Evolutionary conservation across 2,888 invertebrate species (phyloP), one percentile per base, ranked within the genome.

Genomic region (Tipula lateralis): DNA sequence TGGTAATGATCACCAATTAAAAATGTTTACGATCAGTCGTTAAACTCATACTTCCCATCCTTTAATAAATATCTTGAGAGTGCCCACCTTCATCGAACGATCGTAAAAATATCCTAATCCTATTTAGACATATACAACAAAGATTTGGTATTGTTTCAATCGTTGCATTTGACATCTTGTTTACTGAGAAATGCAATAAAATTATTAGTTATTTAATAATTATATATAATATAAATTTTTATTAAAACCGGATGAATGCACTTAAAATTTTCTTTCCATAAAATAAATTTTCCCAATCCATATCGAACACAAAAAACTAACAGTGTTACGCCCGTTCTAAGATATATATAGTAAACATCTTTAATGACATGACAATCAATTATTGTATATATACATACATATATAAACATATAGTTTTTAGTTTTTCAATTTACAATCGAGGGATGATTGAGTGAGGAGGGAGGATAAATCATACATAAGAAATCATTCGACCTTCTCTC

Each of bases 311-410:
- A 50, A 44, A 44, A 44, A 16, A n/a, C 3, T 50, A 50, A 50
- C 44, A 19, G 16, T n/a, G n/a, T 16, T 50, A 50, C 44, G 44
- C 24, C 66, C 66, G 24, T 66, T 66, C 66, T 7, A 13, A n/a
- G 3, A 32, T 44, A n/a, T 39, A 12, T 39, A 44, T 16, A 1
- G 24, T 66, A 66, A 66, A 66, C 66, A 66, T 66, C 24, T 66
- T 66, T 66, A 66, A 66, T 66, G 66, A 66, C 66, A 66, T 66
- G 66, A 66, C 66, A 66, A 66, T 24, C 66, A 66, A 66, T 66
- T 66, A 66, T 44, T 66, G 66, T 24, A 24, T 66, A n/a, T n/a
- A 36, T 36, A 36, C 32, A 32, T 36, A 9, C n/a, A n/a, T 24
- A 24, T 66, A n/a, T n/a, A 36, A 12, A 36, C 32, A 32, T 36